phyloP scores from a whole-genome alignment of 2,888 invertebrate species.

The Ormyrus nitidulus region DNA sequence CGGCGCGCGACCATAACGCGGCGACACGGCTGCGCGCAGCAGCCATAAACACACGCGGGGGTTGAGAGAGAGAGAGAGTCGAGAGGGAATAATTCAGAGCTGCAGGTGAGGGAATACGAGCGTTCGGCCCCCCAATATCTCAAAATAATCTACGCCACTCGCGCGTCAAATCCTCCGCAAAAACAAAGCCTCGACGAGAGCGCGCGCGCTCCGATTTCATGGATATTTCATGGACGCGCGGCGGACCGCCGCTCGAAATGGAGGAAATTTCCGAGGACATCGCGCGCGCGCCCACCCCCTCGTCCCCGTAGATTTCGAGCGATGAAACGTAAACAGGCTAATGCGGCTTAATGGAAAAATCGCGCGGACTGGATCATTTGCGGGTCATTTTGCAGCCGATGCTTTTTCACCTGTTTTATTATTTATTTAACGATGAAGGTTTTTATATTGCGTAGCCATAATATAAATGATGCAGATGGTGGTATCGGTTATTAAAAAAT shows the following conservation, averaged over 20 bases:
- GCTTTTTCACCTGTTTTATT: too few relatives aligned
- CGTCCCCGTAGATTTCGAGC: too few relatives aligned
- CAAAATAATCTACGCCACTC: conserved; percentile 24
- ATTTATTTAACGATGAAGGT: too few relatives aligned
- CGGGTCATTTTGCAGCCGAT: background rate
- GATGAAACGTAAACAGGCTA: conserved; percentile 7
- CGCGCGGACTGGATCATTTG: too few relatives aligned
- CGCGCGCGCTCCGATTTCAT: conserved; percentile 8
- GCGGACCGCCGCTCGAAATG: background rate
- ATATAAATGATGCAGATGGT: too few relatives aligned
- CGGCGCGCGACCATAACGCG: too few relatives aligned
- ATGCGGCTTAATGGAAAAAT: conserved; percentile 27
- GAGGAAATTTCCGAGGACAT: conserved; percentile 12
- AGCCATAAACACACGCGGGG: background rate
- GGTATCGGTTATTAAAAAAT: too few relatives aligned
- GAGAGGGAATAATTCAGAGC: conserved; percentile 2
- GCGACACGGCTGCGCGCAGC: too few relatives aligned
- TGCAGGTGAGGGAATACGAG: too few relatives aligned
- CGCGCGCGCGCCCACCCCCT: background rate
- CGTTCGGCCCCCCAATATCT: background rate
- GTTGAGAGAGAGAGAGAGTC: background rate
- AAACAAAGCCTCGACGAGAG: conserved; percentile 18
- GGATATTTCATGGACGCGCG: conserved; percentile 38
- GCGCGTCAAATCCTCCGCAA: conserved; percentile 1
- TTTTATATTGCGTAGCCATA: too few relatives aligned